These are phyloP conservation scores for Meloe dianella DNA, from an alignment of 2,888 invertebrate genomes.

Conservation along the genomic window DNA sequence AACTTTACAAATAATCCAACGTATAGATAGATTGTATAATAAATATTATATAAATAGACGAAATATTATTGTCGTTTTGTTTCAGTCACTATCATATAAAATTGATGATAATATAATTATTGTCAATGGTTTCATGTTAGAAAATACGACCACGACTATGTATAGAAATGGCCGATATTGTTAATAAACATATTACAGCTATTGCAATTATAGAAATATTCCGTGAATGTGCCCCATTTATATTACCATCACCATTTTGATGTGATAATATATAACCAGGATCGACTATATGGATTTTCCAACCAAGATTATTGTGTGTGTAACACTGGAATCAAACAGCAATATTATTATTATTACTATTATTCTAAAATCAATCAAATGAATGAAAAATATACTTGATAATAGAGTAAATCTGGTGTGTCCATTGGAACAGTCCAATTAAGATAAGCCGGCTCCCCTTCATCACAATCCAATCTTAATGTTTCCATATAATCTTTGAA, in stretches of 20 bases:
- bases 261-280: conserved; percentile 64
- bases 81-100: conserved; percentile 39
- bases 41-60: conserved; percentile 28
- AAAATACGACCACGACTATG: conserved; percentile 41
- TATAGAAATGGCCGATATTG: conserved; percentile 34
- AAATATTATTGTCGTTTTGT: conserved; percentile 36
- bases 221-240: conserved; percentile 32
- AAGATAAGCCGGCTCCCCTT: conserved; percentile 76
- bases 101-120: conserved; percentile 25
- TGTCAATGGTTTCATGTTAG: conserved; percentile 39
- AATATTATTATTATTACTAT: too few species aligned
- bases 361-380: too few species aligned
- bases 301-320: conserved; percentile 89
- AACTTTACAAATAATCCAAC: too few species aligned
- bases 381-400: too few species aligned
- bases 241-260: conserved; percentile 47
- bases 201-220: conserved; percentile 35
- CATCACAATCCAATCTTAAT: conserved; percentile 75
- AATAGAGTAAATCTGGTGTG: conserved; percentile 84
- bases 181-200: conserved; percentile 35
- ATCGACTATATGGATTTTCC: conserved; percentile 90
- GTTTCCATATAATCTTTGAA: conserved; percentile 82
- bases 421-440: conserved; percentile 87
- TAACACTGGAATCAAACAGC: conserved; percentile 76
- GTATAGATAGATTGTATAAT: conserved; percentile 26